Evolutionary conservation across 1,140 invertebrate genomes (phyloP).

Genomic region (Hycleus cichorii): DNA sequence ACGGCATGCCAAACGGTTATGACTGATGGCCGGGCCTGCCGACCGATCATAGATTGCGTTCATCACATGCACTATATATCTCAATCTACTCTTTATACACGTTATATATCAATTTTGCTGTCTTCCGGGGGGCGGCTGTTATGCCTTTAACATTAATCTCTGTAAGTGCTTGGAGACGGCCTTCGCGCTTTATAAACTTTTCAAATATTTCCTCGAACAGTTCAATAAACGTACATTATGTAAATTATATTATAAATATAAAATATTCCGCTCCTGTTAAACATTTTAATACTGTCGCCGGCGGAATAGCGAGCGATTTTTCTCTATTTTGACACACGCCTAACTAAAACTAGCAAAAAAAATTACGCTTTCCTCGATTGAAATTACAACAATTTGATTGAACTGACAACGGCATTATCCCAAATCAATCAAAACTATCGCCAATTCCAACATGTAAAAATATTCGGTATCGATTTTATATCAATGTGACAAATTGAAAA

Average conservation of each 20-base stretch:
- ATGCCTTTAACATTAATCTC: slow-evolving; percentile 32
- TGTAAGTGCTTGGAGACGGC: slow-evolving; percentile 29
- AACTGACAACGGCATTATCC: too few species aligned
- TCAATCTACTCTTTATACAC: slow-evolving; percentile 26
- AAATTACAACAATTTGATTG: neutral
- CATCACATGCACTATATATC: slow-evolving; percentile 28
- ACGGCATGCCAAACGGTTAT: slow-evolving; percentile 22
- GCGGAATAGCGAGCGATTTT: slow-evolving; percentile 7
- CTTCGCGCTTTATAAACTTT: slow-evolving; percentile 32
- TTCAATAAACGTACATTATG: slow-evolving; percentile 30
- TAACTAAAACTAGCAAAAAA: neutral
- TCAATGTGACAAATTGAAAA: too few species aligned
- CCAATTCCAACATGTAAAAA: too few species aligned
- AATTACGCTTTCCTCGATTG: too few species aligned
- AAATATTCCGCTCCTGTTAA: slow-evolving; percentile 5
- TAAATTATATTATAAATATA: slow-evolving; percentile 30
- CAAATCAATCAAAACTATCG: too few species aligned
- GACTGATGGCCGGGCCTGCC: slow-evolving; percentile 19
- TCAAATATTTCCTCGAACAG: slow-evolving; percentile 22
- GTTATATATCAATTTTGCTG: slow-evolving; percentile 34
- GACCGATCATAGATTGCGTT: slow-evolving; percentile 16
- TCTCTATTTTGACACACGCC: slow-evolving; percentile 7
- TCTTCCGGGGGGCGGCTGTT: slow-evolving; percentile 20
- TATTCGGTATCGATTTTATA: too few species aligned
- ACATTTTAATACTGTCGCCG: slow-evolving; percentile 16